Evolutionary conservation across 2,113 vertebrate species (phyloP).

Genomic region (Psittacula cyanocephala): DNA sequence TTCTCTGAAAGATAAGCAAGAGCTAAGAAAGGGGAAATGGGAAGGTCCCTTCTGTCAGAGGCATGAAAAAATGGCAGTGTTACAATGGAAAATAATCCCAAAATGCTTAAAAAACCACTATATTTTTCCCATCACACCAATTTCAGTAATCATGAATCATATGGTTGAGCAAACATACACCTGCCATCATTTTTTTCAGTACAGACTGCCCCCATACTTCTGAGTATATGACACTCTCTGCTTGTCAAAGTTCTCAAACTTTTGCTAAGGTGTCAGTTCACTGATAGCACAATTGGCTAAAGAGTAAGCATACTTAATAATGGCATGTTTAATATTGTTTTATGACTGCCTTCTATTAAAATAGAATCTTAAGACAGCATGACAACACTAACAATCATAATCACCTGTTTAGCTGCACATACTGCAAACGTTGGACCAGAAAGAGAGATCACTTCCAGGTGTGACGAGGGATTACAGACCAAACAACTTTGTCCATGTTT

Average conservation of each 20-base stretch:
- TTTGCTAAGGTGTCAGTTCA: background rate
- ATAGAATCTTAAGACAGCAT: conserved; percentile 21
- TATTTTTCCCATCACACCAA: background rate
- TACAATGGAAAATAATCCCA: background rate
- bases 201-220: conserved; percentile 7
- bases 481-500: background rate
- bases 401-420: conserved; percentile 26
- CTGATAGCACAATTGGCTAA: conserved; percentile 38
- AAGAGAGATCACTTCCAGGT: conserved; percentile 61
- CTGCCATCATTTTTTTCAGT: conserved; percentile 46
- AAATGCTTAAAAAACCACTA: background rate
- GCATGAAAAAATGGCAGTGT: background rate
- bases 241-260: conserved; percentile 28
- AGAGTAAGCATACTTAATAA: conserved; percentile 17
- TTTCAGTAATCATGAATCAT: conserved; percentile 50
- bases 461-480: background rate
- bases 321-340: conserved; percentile 23
- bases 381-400: conserved; percentile 34
- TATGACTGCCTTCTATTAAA: conserved; percentile 41
- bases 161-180: conserved; percentile 39
- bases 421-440: background rate
- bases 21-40: background rate
- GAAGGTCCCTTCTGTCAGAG: background rate
- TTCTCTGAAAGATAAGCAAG: background rate
- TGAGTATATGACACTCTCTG: background rate